phyloP scores from a whole-genome alignment of 2,888 invertebrate genomes.

The Quadriops clusia region DNA sequence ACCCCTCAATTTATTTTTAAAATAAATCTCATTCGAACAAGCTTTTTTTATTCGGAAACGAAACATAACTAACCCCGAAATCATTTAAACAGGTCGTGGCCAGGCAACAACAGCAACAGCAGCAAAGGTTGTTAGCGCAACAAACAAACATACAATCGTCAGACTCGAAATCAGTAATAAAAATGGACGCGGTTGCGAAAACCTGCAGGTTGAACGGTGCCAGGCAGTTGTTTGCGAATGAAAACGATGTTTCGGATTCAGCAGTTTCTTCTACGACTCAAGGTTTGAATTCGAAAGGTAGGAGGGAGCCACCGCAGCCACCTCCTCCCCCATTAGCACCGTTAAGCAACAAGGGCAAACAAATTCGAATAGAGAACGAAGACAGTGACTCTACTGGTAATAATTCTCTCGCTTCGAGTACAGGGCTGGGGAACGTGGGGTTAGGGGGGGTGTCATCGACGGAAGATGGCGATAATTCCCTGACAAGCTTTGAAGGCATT shows the following conservation, averaged over 20 bases:
- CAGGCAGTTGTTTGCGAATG: constrained; percentile 30
- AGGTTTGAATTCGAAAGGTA: constrained; percentile 24
- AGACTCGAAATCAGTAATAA: constrained; percentile 24
- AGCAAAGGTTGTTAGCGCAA: constrained; percentile 45
- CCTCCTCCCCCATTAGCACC: constrained; percentile 41
- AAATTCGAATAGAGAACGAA: constrained; percentile 28
- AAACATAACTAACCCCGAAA: no score
- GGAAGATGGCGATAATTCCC: constrained; percentile 46
- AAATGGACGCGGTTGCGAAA: constrained; percentile 31
- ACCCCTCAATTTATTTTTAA: no score
- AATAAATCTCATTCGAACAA: no score
- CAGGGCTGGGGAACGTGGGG: constrained; percentile 38
- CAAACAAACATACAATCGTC: constrained; percentile 33
- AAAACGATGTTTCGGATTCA: constrained; percentile 32
- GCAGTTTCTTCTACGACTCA: constrained; percentile 32
- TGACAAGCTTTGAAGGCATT: constrained; percentile 52
- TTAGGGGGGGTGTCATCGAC: constrained; percentile 40
- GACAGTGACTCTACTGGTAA: constrained; percentile 40
- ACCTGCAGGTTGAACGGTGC: constrained; percentile 33
- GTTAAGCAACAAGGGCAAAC: constrained; percentile 24
- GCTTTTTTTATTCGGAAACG: no score
- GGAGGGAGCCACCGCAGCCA: constrained; percentile 37
- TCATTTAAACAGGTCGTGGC: constrained; percentile 65
- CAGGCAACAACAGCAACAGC: constrained; percentile 55
- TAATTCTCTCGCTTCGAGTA: constrained; percentile 47